A percentile compares a stretch with the other conserved stretches of the same genome.
Evolutionary conservation across 2,797 vertebrate genomes (phyloP).

Genomic region (Stomatorhinus walkeri): DNA sequence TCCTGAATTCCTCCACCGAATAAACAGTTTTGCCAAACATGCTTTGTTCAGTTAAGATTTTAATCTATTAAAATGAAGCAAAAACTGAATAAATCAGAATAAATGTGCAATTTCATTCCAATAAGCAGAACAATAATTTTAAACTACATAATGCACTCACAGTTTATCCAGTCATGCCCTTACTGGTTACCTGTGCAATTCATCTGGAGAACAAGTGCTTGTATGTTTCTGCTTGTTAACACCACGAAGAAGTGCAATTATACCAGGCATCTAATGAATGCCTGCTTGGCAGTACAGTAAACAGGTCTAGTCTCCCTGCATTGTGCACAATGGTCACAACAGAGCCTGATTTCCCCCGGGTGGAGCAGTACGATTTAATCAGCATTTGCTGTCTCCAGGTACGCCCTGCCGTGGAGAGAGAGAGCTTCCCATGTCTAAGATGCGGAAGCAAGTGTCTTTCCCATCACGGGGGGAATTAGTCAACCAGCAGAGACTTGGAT

Average conservation of each 20-base stretch:
- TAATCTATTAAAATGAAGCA: conserved; percentile 14
- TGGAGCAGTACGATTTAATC: conserved; percentile 12
- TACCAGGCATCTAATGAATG: conserved; percentile 9
- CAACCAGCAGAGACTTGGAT: conserved; percentile 28
- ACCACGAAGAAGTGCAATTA: not conserved
- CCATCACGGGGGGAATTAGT: conserved; percentile 40
- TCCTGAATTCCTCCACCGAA: not conserved
- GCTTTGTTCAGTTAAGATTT: conserved; percentile 41
- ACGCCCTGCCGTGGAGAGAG: not conserved
- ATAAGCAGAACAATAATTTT: not conserved
- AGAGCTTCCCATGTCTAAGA: conserved; percentile 15
- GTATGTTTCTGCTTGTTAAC: conserved; percentile 12
- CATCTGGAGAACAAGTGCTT: conserved; percentile 18
- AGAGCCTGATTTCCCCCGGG: conserved; percentile 17
- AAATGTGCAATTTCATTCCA: conserved; percentile 2
- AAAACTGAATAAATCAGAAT: not conserved
- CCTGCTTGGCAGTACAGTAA: not conserved
- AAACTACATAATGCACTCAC: not conserved
- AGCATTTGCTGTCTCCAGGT: conserved; percentile 8
- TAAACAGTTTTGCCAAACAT: conserved; percentile 35
- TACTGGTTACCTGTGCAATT: not conserved
- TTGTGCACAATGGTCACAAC: conserved; percentile 13
- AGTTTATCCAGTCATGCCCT: not conserved
- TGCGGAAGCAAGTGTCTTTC: conserved; percentile 35
- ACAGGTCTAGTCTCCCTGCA: conserved; percentile 8